These are phyloP conservation scores for Campylorhamphus procurvoides DNA, from an alignment of 2,113 vertebrate species.

Conservation along the genomic window DNA sequence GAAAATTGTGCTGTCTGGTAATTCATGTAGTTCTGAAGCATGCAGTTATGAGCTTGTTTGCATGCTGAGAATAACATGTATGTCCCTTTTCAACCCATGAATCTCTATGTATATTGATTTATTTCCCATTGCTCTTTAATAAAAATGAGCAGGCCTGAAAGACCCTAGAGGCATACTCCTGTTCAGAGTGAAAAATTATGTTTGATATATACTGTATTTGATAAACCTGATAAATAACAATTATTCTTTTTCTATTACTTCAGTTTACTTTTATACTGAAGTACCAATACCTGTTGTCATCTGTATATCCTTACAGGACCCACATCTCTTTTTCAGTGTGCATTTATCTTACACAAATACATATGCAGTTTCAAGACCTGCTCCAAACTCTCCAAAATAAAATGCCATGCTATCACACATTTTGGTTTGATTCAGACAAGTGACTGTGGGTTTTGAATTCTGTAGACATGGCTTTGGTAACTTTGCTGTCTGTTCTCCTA, in stretches of 20 bases:
- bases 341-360: background rate
- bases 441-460: background rate
- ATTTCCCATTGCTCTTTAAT: background rate
- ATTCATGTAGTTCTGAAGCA: background rate
- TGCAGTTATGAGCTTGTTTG: background rate
- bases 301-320: background rate
- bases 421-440: background rate
- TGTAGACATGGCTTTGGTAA: background rate
- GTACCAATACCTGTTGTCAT: background rate
- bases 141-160: background rate
- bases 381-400: background rate
- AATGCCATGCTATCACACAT: background rate
- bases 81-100: background rate
- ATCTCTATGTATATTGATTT: background rate
- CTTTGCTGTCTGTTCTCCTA: background rate
- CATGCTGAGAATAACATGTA: background rate
- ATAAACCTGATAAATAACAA: background rate
- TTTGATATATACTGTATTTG: background rate
- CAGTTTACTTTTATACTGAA: background rate
- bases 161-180: background rate
- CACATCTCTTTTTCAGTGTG: background rate
- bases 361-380: fast-evolving
- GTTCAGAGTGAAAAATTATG: background rate
- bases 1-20: background rate
- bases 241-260: background rate